Conservation (phyloP, 2,113 vertebrate species). For the Capreolus pygargus region DNA sequence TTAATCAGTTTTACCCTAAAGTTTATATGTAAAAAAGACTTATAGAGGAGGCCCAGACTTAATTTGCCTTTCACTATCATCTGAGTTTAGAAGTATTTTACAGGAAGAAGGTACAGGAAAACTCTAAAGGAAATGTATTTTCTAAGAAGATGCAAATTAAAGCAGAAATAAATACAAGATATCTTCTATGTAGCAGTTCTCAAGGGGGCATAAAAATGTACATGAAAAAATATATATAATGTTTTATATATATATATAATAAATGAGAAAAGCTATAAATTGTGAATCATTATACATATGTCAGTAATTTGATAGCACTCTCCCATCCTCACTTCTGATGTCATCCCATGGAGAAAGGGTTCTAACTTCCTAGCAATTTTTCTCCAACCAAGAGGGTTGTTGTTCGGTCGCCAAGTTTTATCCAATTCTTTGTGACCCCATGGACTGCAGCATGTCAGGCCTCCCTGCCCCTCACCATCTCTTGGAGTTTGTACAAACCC, state of each 20-base stretch:
- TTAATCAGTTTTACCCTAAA: background rate
- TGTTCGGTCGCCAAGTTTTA: accelerated
- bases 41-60: background rate
- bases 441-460: background rate
- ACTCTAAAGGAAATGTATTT: background rate
- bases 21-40: background rate
- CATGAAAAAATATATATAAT: background rate
- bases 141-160: background rate
- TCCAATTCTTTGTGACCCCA: background rate
- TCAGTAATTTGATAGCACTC: background rate
- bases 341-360: background rate
- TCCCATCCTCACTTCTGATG: background rate
- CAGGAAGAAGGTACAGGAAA: background rate
- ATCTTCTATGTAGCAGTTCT: background rate
- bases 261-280: background rate
- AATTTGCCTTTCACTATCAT: background rate
- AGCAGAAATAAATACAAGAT: background rate
- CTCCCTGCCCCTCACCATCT: background rate
- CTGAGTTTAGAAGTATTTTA: constrained; percentile 15
- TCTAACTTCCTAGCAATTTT: background rate
- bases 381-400: background rate
- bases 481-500: background rate
- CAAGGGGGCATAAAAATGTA: background rate
- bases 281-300: background rate
- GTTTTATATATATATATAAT: background rate